Percentiles rank a stretch among this genome's conserved stretches.
These are phyloP conservation scores for Euphydryas editha DNA, from an alignment of 2,888 invertebrate genomes.

Conservation along the genomic window DNA sequence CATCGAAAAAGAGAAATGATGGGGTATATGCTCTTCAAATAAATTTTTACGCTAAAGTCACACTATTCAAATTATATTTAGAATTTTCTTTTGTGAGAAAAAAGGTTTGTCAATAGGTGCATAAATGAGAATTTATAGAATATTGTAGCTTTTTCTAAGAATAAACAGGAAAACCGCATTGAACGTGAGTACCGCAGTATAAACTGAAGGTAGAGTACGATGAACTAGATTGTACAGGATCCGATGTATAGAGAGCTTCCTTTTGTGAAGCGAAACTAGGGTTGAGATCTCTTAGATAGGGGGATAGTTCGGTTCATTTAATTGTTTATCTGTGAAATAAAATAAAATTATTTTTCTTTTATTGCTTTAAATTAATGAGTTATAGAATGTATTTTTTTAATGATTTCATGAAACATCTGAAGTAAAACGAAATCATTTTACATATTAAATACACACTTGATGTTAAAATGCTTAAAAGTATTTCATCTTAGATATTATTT, in stretches of 20 bases:
- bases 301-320: not conserved
- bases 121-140: not conserved
- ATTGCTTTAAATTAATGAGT: no score
- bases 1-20: no score
- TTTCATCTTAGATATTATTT: no score
- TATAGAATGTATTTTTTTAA: no score
- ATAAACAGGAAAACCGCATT: constrained; percentile 26
- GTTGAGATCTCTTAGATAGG: constrained; percentile 16
- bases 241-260: constrained; percentile 22
- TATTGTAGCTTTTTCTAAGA: constrained; percentile 3
- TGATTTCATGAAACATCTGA: no score
- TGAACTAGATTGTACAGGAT: constrained; percentile 27
- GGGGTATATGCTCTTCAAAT: no score
- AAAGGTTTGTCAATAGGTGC: not conserved
- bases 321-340: not conserved
- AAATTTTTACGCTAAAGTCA: no score
- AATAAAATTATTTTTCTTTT: no score
- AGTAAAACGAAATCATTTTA: no score
- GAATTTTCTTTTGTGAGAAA: not conserved
- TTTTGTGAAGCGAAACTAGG: constrained; percentile 29
- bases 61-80: not conserved
- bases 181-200: constrained; percentile 36
- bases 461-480: no score
- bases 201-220: constrained; percentile 29
- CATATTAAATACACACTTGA: no score